Base-by-base conservation (phyloP, 2,797 vertebrate species). In the Aythya fuligula region DNA sequence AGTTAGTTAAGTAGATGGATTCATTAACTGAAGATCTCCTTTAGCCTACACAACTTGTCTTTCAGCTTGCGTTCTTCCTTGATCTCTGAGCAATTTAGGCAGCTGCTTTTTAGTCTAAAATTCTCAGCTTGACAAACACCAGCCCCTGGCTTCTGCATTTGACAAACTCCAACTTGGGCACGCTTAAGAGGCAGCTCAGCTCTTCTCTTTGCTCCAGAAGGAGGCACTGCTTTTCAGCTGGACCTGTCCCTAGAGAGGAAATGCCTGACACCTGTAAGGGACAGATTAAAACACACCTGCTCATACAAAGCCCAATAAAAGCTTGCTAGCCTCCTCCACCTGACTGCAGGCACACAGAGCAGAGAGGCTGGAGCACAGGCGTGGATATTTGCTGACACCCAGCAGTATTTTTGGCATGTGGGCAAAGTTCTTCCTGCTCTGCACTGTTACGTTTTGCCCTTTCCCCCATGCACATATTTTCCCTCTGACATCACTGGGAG, bases 371-470 rank as follows among this genome's bases (percentile, higher is more conserved):
- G 22, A 34, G 47, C 4, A 17, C 79, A 92, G 78, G 38, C 0
- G 2, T 41, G 56, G 58, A 7, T 76, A 86, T 91, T 57, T 92
- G 85, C 85, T 85, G 78, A 92, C 69, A 91, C 39, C 43, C 80
- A 66, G 61, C 51, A 93, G 47, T 36, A 69, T 67, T 51, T 72
- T n/a, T 47, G 70, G 65, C 18, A 5, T 32, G 56, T 4, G 83
- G 75, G 36, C 86, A 92, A 95, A 94, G 83, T 93, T 79, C 94
- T 82, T 79, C 84, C 74, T 62, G 77, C 18, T 86, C 83, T 15
- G 27, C 62, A 27, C 30, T 69, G 38, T 14, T 81, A 10, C 18
- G 5, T 61, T 87, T 51, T 85, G 91, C 93, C 92, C 85, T 95
- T 91, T 96, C 49, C 70, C 60, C 82, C 78, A 45, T 77, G 77